Conservation (phyloP, 2,888 invertebrate genomes). For the Augiades crinisus region DNA sequence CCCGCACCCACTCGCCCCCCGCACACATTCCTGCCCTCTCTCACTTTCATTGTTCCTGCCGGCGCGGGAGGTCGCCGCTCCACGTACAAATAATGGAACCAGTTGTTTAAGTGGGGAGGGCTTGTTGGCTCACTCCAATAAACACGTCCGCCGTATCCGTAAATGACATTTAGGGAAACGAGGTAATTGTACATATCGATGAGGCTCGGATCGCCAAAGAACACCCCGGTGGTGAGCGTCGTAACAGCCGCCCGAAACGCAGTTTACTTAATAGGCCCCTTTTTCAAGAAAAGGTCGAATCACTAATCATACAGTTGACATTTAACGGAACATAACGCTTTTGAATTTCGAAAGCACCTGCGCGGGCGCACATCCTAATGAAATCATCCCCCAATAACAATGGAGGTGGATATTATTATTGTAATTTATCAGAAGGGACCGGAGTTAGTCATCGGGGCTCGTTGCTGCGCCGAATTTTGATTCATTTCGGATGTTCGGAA, state of each 20-base stretch:
- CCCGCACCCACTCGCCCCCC: conserved; percentile 48
- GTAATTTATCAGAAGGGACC: conserved; percentile 56
- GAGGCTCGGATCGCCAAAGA: conserved; percentile 29
- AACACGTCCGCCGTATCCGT: conserved; percentile 64
- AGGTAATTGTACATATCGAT: conserved; percentile 37
- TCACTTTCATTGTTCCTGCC: conserved; percentile 80
- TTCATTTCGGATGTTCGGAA: conserved; percentile 76
- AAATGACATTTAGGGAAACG: conserved; percentile 62
- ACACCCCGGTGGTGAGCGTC: conserved; percentile 9
- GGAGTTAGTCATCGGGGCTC: conserved; percentile 48
- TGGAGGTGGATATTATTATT: conserved; percentile 65
- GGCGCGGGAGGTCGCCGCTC: conserved; percentile 76
- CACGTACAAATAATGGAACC: conserved; percentile 68
- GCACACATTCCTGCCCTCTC: conserved; percentile 75
- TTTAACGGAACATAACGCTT: conserved; percentile 19
- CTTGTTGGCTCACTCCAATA: conserved; percentile 63
- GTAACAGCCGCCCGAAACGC: conserved; percentile 18
- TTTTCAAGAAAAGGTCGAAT: conserved; percentile 18
- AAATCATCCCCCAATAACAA: conserved; percentile 72
- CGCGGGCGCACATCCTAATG: conserved; percentile 57
- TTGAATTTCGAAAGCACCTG: conserved; percentile 45
- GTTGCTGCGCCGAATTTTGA: conserved; percentile 63
- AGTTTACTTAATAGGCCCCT: conserved; percentile 11
- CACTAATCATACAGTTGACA: conserved; percentile 26
- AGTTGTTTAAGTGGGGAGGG: conserved; percentile 59